phyloP scores from a whole-genome alignment of 2,797 vertebrate genomes.

The Nyctalus aviator region DNA sequence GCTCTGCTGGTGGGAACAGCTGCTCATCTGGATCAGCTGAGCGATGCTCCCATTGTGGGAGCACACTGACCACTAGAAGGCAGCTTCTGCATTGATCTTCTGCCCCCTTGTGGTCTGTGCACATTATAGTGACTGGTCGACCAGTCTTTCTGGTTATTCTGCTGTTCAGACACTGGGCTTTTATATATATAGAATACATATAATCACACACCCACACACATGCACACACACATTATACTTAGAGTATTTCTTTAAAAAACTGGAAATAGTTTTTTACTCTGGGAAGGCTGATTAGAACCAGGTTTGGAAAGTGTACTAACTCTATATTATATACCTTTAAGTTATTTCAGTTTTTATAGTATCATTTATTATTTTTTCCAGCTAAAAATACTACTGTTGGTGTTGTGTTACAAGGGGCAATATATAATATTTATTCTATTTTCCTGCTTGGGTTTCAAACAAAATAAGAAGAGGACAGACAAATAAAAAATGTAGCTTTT shows the following conservation, averaged over 20 bases:
- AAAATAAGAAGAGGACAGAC: constrained; percentile 10
- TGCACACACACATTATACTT: neutral
- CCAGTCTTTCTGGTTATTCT: too few species aligned
- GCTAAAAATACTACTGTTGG: constrained; percentile 25
- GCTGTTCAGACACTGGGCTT: too few species aligned
- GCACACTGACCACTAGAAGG: too few species aligned
- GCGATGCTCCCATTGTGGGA: too few species aligned
- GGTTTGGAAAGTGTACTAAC: neutral
- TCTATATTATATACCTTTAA: neutral
- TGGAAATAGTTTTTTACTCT: constrained; percentile 2
- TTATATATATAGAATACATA: too few species aligned
- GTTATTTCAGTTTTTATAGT: constrained; percentile 20
- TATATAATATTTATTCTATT: neutral
- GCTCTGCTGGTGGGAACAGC: too few species aligned
- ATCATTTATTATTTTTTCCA: neutral
- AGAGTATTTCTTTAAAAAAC: constrained; percentile 5
- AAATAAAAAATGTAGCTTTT: constrained; percentile 43
- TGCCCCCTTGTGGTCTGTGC: too few species aligned
- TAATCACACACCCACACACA: too few species aligned
- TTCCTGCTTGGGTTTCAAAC: neutral
- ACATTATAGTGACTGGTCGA: too few species aligned
- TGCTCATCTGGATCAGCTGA: too few species aligned
- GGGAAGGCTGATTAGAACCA: neutral
- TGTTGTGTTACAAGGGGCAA: neutral
- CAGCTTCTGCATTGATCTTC: too few species aligned